Evolutionary conservation across 2,113 vertebrate species (phyloP).

Genomic region (Corapipo altera): DNA sequence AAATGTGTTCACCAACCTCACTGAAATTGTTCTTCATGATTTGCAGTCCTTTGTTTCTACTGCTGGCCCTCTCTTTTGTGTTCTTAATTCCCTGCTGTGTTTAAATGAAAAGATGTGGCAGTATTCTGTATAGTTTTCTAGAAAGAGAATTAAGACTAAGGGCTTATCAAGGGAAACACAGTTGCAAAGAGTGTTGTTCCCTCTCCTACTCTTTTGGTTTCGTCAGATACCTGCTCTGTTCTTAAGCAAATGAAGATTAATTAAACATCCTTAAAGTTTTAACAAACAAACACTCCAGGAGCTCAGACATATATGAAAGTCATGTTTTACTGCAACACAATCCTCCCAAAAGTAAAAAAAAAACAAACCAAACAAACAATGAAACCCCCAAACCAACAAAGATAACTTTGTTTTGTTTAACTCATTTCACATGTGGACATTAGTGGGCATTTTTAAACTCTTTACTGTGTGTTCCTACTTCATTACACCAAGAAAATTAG

Average conservation of each 20-base stretch:
- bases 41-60: background rate
- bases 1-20: fast-evolving
- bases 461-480: background rate
- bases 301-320: background rate
- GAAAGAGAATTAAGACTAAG: background rate
- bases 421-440: background rate
- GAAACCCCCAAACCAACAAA: background rate
- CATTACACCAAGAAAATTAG: background rate
- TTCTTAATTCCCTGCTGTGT: background rate
- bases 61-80: fast-evolving
- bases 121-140: background rate
- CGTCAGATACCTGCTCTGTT: background rate
- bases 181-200: background rate
- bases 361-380: background rate
- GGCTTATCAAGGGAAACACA: background rate
- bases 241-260: background rate
- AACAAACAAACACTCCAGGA: background rate
- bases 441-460: background rate
- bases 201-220: background rate
- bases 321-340: background rate
- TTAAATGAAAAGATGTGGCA: background rate
- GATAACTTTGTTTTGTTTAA: background rate
- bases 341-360: background rate
- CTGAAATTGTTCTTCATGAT: background rate
- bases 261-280: background rate